A percentile compares a stretch with the other conserved stretches of the same genome.
Conservation (phyloP, 2,113 vertebrate genomes). For the Sterrhoptilus dennistouni region DNA sequence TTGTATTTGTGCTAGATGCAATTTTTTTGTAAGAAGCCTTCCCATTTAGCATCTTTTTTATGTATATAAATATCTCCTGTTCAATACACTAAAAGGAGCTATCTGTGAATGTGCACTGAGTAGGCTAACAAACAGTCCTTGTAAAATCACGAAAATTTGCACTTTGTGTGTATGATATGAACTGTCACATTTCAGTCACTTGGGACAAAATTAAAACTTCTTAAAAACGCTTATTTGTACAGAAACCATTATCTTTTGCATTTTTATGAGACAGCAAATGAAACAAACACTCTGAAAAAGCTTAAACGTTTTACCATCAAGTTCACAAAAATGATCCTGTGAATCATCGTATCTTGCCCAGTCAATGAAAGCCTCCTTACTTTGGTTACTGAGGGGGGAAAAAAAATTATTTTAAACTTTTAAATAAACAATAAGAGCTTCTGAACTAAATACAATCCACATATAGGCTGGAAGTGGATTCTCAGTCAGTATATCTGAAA, state of each 20-base stretch:
- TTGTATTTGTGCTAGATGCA: neutral
- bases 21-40: neutral
- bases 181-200: neutral
- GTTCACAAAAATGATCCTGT: slow-evolving; percentile 96
- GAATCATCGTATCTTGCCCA: slow-evolving; percentile 97
- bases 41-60: neutral
- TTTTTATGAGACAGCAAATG: neutral
- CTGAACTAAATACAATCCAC: neutral
- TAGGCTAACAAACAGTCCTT: neutral
- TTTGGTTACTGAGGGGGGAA: slow-evolving; percentile 84
- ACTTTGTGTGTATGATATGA: neutral
- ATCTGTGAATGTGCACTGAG: neutral
- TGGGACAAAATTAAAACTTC: neutral
- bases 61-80: neutral
- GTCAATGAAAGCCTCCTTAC: slow-evolving; percentile 94
- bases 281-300: slow-evolving; percentile 1
- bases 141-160: neutral
- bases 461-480: neutral
- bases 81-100: neutral
- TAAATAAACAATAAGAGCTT: neutral
- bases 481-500: neutral
- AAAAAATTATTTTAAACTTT: slow-evolving; percentile 22
- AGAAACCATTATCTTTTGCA: neutral
- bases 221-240: neutral
- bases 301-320: slow-evolving; percentile 85